Percentiles rank a stretch among this genome's conserved stretches.
Conservation (phyloP, 2,888 invertebrate species). For the Perizoma affinitatum region DNA sequence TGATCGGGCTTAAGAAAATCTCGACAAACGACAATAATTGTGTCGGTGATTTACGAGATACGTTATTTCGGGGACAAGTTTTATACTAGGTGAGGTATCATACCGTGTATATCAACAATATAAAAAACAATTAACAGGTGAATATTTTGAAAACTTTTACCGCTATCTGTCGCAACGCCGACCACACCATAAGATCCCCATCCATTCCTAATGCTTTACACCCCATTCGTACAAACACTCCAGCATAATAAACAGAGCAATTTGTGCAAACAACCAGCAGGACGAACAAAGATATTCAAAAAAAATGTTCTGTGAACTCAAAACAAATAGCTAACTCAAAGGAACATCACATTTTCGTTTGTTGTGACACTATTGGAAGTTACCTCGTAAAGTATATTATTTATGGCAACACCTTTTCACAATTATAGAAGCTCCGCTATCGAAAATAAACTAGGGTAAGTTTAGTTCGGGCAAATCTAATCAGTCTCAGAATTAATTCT, state of each 20-base stretch:
- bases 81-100: no score
- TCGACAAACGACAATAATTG: no score
- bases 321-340: conserved; percentile 61
- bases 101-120: no score
- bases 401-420: not conserved
- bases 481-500: conserved; percentile 41
- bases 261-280: conserved; percentile 58
- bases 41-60: no score
- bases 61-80: no score
- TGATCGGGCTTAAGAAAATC: no score
- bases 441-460: conserved; percentile 25
- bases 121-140: not conserved
- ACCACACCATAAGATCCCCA: not conserved
- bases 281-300: conserved; percentile 47
- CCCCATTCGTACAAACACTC: conserved; percentile 51
- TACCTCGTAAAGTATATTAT: no score
- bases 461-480: conserved; percentile 42
- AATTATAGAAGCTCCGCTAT: conserved; percentile 11
- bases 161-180: not conserved
- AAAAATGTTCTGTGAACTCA: conserved; percentile 57
- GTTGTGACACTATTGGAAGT: conserved; percentile 38
- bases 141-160: not conserved
- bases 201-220: conserved; percentile 40
- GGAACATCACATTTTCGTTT: conserved; percentile 60
- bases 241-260: conserved; percentile 61